These are phyloP conservation scores for Ornithoptera priamus DNA, from an alignment of 2,888 invertebrate species.

Conservation along the genomic window DNA sequence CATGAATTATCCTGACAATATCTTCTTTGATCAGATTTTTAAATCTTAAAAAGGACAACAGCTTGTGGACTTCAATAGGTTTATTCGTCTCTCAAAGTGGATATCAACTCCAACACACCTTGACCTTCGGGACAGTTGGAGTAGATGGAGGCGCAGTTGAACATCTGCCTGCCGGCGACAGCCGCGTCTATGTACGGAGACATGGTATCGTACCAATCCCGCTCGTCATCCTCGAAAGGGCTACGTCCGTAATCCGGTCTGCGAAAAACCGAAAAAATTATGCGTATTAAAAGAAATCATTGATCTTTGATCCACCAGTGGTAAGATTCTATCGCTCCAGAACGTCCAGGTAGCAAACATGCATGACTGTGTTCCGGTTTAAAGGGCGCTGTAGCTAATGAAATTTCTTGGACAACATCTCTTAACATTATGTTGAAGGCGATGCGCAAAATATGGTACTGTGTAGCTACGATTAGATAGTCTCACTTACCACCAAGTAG, in stretches of 20 bases:
- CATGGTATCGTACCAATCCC: constrained; percentile 53
- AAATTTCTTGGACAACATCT: too few species aligned
- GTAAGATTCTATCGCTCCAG: too few species aligned
- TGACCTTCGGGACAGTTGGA: constrained; percentile 80
- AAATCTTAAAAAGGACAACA: not conserved
- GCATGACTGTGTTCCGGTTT: too few species aligned
- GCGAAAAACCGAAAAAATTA: constrained; percentile 41
- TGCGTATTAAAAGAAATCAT: too few species aligned
- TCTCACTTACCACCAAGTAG: too few species aligned
- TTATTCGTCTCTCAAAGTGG: constrained; percentile 58
- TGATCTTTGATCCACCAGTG: too few species aligned
- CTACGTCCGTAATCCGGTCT: constrained; percentile 80
- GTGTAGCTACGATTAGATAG: too few species aligned
- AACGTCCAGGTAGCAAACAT: too few species aligned
- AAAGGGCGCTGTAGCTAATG: too few species aligned
- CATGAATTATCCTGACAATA: too few species aligned
- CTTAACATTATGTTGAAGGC: too few species aligned
- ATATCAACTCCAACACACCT: constrained; percentile 82
- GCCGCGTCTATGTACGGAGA: constrained; percentile 81
- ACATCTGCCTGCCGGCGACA: constrained; percentile 81
- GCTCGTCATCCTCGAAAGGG: constrained; percentile 69
- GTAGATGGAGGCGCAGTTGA: constrained; percentile 82
- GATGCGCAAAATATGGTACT: too few species aligned
- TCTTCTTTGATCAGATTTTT: not conserved
- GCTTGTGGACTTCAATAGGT: not conserved